These are phyloP conservation scores for Nesogale talazaci DNA, from an alignment of 2,113 vertebrate species.

Conservation along the genomic window DNA sequence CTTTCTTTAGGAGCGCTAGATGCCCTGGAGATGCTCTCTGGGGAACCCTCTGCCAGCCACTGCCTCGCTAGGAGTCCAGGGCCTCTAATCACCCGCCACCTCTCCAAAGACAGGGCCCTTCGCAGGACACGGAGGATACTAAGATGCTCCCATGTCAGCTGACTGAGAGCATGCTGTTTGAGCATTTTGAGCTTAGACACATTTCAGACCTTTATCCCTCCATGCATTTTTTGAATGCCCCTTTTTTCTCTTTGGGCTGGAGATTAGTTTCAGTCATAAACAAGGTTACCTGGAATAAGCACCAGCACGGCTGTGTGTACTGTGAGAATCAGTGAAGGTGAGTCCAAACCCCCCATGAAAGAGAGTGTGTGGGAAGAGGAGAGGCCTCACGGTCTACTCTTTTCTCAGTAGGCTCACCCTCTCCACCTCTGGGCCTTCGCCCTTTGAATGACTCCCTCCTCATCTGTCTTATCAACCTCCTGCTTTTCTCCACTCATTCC, in stretches of 20 bases:
- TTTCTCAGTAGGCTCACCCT: neutral
- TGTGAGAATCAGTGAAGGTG: neutral
- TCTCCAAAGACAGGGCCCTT: neutral
- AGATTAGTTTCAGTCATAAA: neutral
- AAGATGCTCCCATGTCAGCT: neutral
- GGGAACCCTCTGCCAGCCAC: neutral
- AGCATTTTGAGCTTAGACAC: neutral
- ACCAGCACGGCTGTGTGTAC: neutral
- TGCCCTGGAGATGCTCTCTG: neutral
- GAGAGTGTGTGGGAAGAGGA: rapidly evolving
- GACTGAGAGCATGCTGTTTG: no score
- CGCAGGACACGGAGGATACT: neutral
- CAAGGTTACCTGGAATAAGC: conserved; percentile 18
- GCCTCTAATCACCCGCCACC: neutral
- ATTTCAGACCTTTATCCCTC: neutral
- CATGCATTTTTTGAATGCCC: conserved; percentile 25
- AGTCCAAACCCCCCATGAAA: neutral
- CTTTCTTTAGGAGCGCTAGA: neutral
- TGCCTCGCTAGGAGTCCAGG: neutral
- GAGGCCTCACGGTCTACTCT: neutral
- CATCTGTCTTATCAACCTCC: neutral
- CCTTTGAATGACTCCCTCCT: neutral
- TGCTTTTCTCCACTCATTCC: neutral
- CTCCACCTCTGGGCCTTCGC: neutral
- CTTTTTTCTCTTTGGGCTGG: conserved; percentile 20